Percentiles rank a stretch among this genome's conserved stretches.
Conservation (phyloP, 2,888 invertebrate genomes). For the Meteorus cinctellus region DNA sequence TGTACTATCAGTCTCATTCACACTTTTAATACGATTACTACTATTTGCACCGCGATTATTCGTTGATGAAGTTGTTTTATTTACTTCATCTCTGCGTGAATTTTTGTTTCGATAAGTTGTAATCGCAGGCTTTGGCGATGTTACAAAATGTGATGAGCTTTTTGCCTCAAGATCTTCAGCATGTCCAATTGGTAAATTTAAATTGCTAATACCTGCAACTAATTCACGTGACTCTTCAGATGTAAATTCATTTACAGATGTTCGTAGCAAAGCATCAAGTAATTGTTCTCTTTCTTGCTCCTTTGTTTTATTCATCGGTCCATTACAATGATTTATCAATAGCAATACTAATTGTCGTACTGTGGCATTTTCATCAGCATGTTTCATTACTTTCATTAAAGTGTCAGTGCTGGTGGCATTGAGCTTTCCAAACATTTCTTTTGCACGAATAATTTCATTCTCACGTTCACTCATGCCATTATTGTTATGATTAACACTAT, state of each 20-base stretch:
- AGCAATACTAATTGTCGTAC: constrained; percentile 83
- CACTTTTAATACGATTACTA: constrained; percentile 67
- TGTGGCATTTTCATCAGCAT: constrained; percentile 85
- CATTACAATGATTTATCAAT: constrained; percentile 85
- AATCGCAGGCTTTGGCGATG: constrained; percentile 57
- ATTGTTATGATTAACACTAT: background rate
- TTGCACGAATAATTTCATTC: constrained; percentile 82
- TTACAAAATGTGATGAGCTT: constrained; percentile 43
- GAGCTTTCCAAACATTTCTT: constrained; percentile 84
- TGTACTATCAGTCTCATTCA: constrained; percentile 69
- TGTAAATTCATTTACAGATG: constrained; percentile 75
- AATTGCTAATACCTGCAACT: constrained; percentile 63
- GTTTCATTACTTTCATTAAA: constrained; percentile 87
- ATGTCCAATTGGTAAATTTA: constrained; percentile 60
- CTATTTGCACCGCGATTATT: constrained; percentile 60
- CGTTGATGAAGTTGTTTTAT: constrained; percentile 61
- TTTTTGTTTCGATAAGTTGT: constrained; percentile 66
- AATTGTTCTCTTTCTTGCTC: constrained; percentile 82
- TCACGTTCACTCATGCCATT: constrained; percentile 75
- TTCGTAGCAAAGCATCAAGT: constrained; percentile 81
- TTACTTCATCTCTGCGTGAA: constrained; percentile 64
- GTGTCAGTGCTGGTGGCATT: constrained; percentile 85
- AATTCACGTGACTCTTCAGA: constrained; percentile 71
- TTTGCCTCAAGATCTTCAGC: constrained; percentile 32
- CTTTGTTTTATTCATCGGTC: constrained; percentile 81